phyloP scores from a whole-genome alignment of 2,888 invertebrate genomes.

The Strigamia maritima region DNA sequence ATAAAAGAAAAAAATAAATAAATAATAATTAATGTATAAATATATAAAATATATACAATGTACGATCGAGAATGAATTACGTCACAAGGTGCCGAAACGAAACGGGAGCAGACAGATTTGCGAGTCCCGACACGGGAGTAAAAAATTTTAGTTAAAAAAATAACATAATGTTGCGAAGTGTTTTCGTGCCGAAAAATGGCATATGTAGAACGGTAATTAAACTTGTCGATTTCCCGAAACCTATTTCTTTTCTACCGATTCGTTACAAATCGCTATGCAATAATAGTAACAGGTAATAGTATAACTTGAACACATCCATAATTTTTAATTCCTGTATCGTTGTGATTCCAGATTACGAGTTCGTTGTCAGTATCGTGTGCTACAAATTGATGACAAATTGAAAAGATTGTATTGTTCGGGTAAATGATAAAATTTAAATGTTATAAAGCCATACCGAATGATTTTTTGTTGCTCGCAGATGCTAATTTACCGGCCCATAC shows the following conservation, averaged over 20 bases:
- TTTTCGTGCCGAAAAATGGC: constrained; percentile 14
- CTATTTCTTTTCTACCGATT: background rate
- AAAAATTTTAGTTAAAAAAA: background rate
- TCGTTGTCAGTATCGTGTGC: background rate
- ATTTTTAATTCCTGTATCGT: background rate
- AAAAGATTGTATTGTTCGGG: constrained; percentile 28
- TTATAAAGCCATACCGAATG: background rate
- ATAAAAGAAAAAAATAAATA: background rate
- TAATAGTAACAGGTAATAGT: background rate
- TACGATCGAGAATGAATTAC: background rate
- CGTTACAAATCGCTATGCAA: background rate
- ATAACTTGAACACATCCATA: too few relatives aligned
- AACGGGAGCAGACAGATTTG: constrained; percentile 6
- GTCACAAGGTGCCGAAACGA: constrained; percentile 8
- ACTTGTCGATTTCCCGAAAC: background rate
- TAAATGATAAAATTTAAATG: background rate
- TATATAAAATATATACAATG: background rate
- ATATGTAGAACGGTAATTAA: constrained; percentile 13
- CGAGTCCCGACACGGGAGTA: background rate
- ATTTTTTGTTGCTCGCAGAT: background rate
- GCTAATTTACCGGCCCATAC: constrained; percentile 45
- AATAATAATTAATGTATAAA: background rate
- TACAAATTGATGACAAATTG: background rate
- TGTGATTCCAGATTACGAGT: background rate
- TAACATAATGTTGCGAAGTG: constrained; percentile 17